These are phyloP conservation scores for Penaeus japonicus DNA, from an alignment of 1,140 invertebrate genomes.

Conservation along the genomic window DNA sequence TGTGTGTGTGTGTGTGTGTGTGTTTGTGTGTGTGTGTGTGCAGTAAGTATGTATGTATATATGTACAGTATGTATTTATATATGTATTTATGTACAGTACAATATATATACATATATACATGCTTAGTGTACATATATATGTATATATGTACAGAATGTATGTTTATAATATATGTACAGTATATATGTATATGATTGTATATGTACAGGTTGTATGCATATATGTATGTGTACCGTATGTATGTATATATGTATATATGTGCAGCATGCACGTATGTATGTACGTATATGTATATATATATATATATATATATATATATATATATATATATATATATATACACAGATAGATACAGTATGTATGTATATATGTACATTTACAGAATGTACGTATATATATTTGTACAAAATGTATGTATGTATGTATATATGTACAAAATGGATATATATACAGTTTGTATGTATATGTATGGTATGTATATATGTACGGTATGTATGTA, in stretches of 20 bases:
- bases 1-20: no score
- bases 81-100: neutral
- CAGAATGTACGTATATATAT: neutral
- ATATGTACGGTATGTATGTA: no score
- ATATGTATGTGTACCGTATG: neutral
- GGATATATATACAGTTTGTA: no score
- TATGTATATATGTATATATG: conserved; percentile 3
- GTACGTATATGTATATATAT: no score
- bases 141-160: neutral
- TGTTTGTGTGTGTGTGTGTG: no score
- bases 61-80: neutral
- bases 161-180: no score
- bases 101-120: conserved; percentile 13
- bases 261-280: no score
- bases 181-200: neutral
- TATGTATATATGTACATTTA: neutral
- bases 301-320: no score
- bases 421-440: neutral
- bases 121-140: neutral
- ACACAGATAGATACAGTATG: neutral
- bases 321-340: no score
- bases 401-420: neutral
- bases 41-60: no score
- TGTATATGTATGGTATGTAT: no score
- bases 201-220: no score